Evolutionary conservation across 2,888 invertebrate genomes (phyloP).

Genomic region (Acrobasis repandana): DNA sequence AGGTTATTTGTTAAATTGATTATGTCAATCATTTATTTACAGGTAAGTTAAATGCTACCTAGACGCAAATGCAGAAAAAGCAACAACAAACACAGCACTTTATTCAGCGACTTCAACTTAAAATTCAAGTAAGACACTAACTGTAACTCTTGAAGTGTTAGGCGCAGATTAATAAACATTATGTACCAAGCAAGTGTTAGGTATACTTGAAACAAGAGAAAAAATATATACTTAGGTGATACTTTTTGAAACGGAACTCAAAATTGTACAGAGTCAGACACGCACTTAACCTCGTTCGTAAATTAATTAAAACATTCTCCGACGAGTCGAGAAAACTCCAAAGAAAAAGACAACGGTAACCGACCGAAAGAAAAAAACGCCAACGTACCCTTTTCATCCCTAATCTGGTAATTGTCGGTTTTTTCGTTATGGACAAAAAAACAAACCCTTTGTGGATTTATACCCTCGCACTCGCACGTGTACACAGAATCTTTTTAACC

Average conservation of each 20-base stretch:
- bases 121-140: too few relatives aligned
- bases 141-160: too few relatives aligned
- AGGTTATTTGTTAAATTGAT: too few relatives aligned
- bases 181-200: too few relatives aligned
- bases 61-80: too few relatives aligned
- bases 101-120: too few relatives aligned
- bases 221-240: too few relatives aligned
- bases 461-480: conserved; percentile 78
- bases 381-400: conserved; percentile 57
- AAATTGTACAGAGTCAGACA: background rate
- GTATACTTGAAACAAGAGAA: too few relatives aligned
- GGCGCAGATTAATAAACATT: too few relatives aligned
- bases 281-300: background rate
- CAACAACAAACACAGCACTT: too few relatives aligned
- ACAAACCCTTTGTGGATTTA: conserved; percentile 65
- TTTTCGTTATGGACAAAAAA: conserved; percentile 64
- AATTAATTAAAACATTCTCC: conserved; percentile 65
- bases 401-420: conserved; percentile 77
- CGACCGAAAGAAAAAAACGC: conserved; percentile 54
- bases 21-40: too few relatives aligned
- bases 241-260: background rate
- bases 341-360: conserved; percentile 58
- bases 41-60: too few relatives aligned
- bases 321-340: conserved; percentile 45
- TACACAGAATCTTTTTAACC: conserved; percentile 60